Evolutionary conservation across 1,140 invertebrate genomes (phyloP).

Genomic region (Semibalanus balanoides): DNA sequence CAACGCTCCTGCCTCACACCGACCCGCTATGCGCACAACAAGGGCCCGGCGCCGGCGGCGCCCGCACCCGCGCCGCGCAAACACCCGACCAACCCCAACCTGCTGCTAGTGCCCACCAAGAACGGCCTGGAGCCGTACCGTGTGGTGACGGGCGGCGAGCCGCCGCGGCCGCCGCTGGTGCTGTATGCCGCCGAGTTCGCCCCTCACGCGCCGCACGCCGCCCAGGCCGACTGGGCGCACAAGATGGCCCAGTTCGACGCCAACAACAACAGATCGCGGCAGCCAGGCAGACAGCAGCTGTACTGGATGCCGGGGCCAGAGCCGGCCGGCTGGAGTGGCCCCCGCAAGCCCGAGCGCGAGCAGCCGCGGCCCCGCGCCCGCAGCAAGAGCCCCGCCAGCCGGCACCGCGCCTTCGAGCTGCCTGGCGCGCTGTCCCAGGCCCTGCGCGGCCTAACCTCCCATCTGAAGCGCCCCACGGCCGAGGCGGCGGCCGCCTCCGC

Average conservation of each 20-base stretch:
- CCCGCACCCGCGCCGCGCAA: constrained; percentile 14
- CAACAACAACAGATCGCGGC: constrained; percentile 15
- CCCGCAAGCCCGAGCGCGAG: constrained; percentile 16
- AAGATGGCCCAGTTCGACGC: constrained; percentile 10
- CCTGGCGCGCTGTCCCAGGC: constrained; percentile 1
- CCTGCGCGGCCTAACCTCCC: not conserved
- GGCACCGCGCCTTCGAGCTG: constrained; percentile 7
- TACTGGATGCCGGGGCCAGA: not conserved
- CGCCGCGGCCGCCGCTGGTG: constrained; percentile 10
- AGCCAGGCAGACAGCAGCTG: constrained; percentile 9
- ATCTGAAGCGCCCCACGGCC: not conserved
- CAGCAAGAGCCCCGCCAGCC: constrained; percentile 18
- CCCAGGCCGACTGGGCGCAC: constrained; percentile 12
- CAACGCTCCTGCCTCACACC: not conserved
- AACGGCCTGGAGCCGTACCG: constrained; percentile 17
- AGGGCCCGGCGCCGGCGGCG: constrained; percentile 15
- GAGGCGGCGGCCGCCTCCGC: constrained; percentile 6
- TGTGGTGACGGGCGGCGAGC: constrained; percentile 16
- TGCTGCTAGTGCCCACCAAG: constrained; percentile 21
- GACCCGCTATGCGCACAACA: constrained; percentile 9
- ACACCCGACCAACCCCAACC: constrained; percentile 17
- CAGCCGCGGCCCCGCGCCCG: constrained; percentile 16
- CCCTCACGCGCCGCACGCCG: not conserved
- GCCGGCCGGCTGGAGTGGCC: constrained; percentile 7
- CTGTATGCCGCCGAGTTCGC: not conserved